Percentiles rank a stretch among this genome's conserved stretches.
These are phyloP conservation scores for Uromys caudimaculatus DNA, from an alignment of 2,797 vertebrate species.

Conservation along the genomic window DNA sequence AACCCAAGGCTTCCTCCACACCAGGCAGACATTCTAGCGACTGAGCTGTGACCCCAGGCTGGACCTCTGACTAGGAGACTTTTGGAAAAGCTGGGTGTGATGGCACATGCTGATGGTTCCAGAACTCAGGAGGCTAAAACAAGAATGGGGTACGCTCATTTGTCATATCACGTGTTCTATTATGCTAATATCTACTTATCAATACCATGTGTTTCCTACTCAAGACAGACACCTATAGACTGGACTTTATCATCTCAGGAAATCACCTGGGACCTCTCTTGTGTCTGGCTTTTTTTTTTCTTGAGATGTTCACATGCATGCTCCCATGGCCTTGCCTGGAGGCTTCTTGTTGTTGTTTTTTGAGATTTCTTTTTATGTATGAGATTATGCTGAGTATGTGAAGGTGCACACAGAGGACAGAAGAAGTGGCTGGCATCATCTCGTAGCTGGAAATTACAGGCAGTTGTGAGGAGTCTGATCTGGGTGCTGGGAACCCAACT, in stretches of 20 bases:
- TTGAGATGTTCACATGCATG: background rate
- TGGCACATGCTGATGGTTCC: too few species aligned
- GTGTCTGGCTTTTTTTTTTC: background rate
- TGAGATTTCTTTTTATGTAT: background rate
- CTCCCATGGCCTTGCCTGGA: background rate
- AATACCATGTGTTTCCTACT: background rate
- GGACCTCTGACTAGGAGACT: background rate
- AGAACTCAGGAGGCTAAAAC: background rate
- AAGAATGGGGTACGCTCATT: background rate
- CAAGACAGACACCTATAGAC: slow-evolving; percentile 7
- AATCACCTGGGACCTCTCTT: background rate
- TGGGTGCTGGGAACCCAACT: background rate
- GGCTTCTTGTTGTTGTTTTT: background rate
- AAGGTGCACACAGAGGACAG: background rate
- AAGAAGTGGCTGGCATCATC: background rate
- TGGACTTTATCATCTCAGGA: background rate
- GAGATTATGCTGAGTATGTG: background rate
- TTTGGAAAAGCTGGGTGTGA: background rate
- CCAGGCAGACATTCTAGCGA: background rate
- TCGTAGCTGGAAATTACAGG: background rate
- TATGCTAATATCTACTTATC: background rate
- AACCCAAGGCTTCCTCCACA: background rate
- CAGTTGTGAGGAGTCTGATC: background rate
- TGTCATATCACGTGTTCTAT: slow-evolving; percentile 1
- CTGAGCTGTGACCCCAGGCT: background rate